These are phyloP conservation scores for Dendrolimus houi DNA, from an alignment of 2,888 invertebrate species.

Conservation along the genomic window DNA sequence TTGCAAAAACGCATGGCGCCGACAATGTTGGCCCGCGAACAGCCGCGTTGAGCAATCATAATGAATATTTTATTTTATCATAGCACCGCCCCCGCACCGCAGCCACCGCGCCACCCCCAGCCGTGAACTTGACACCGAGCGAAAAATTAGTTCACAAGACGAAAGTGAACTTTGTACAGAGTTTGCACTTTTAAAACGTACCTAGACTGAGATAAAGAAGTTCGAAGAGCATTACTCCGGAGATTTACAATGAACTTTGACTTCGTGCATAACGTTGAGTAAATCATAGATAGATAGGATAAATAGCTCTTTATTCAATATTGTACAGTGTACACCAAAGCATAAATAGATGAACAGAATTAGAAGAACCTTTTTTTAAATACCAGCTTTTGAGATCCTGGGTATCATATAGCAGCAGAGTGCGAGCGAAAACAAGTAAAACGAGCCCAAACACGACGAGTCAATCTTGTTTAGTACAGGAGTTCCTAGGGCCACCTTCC, in stretches of 20 bases:
- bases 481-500: too few species aligned
- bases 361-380: too few species aligned
- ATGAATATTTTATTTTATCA: slow-evolving; percentile 77
- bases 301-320: too few species aligned
- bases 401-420: too few species aligned
- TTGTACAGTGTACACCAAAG: too few species aligned
- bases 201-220: slow-evolving; percentile 69
- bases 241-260: neutral
- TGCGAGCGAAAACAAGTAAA: too few species aligned
- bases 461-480: too few species aligned
- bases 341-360: too few species aligned
- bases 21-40: slow-evolving; percentile 49
- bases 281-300: too few species aligned
- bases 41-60: slow-evolving; percentile 70
- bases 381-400: too few species aligned
- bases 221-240: slow-evolving; percentile 16
- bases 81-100: slow-evolving; percentile 29
- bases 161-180: slow-evolving; percentile 73
- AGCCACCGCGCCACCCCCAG: slow-evolving; percentile 29
- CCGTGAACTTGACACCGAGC: slow-evolving; percentile 74
- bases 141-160: slow-evolving; percentile 76
- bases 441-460: too few species aligned
- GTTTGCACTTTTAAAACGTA: slow-evolving; percentile 71
- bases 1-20: slow-evolving; percentile 26
- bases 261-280: neutral